These are phyloP conservation scores for Doris montereyensis DNA, from an alignment of 2,888 invertebrate genomes.

Conservation along the genomic window DNA sequence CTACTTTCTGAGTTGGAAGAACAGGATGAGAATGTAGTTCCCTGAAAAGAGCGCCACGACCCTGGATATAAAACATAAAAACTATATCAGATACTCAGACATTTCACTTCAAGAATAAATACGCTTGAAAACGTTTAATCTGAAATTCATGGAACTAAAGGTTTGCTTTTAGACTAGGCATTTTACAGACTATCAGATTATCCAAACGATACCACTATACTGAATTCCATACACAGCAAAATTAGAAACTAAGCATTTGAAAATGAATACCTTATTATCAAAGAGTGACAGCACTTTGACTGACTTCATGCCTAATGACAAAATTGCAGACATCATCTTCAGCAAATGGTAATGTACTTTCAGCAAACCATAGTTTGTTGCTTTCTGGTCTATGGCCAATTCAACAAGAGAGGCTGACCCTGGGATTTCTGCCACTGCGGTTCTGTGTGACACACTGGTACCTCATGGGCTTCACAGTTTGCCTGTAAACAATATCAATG, in stretches of 20 bases:
- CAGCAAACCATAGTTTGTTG: slow-evolving; percentile 83
- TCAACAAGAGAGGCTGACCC: slow-evolving; percentile 79
- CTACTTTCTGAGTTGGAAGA: slow-evolving; percentile 79
- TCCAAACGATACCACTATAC: too few relatives aligned
- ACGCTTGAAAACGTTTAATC: too few relatives aligned
- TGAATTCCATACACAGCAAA: too few relatives aligned
- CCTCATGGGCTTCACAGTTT: slow-evolving; percentile 71
- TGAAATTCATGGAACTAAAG: too few relatives aligned
- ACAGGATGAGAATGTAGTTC: slow-evolving; percentile 75
- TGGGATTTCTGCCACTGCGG: slow-evolving; percentile 67
- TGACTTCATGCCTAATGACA: slow-evolving; percentile 81
- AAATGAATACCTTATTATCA: slow-evolving; percentile 81
- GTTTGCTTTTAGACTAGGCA: too few relatives aligned
- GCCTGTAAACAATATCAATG: too few relatives aligned
- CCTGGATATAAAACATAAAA: slow-evolving; percentile 56
- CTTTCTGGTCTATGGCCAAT: slow-evolving; percentile 84
- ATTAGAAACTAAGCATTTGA: too few relatives aligned
- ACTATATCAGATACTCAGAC: too few relatives aligned
- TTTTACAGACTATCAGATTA: too few relatives aligned
- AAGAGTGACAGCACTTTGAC: slow-evolving; percentile 84
- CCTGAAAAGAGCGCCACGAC: slow-evolving; percentile 71
- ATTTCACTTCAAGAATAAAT: too few relatives aligned
- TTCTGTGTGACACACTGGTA: slow-evolving; percentile 71
- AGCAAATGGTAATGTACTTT: slow-evolving; percentile 87
- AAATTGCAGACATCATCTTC: slow-evolving; percentile 84